Evolutionary conservation across 1,140 invertebrate genomes (phyloP).

Genomic region (Augochlora pura): DNA sequence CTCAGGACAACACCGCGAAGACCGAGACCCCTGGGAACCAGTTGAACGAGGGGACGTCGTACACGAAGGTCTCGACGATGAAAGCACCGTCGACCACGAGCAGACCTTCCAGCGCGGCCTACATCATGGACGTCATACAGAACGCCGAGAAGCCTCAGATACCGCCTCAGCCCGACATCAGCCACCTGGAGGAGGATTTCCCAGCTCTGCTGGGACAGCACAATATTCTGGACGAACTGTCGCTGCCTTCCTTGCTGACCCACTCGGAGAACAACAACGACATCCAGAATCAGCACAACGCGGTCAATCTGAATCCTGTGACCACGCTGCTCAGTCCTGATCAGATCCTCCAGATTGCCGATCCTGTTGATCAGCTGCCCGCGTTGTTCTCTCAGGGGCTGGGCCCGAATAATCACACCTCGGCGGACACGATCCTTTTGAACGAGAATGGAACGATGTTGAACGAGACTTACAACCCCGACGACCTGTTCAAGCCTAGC

Average conservation of each 20-base stretch:
- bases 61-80: constrained; percentile 67
- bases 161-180: constrained; percentile 40
- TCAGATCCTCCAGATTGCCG: constrained; percentile 76
- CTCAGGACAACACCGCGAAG: constrained; percentile 29
- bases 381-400: constrained; percentile 73
- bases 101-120: background rate
- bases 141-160: constrained; percentile 71
- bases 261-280: constrained; percentile 70
- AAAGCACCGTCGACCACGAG: constrained; percentile 24
- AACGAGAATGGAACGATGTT: constrained; percentile 82
- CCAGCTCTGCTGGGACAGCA: constrained; percentile 69
- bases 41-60: constrained; percentile 29
- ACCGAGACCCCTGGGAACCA: constrained; percentile 43
- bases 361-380: constrained; percentile 75
- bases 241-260: constrained; percentile 68
- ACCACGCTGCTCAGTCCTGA: constrained; percentile 78
- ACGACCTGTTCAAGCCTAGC: constrained; percentile 79
- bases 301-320: constrained; percentile 71
- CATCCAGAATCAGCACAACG: constrained; percentile 70
- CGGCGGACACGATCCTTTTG: constrained; percentile 84
- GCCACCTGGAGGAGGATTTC: constrained; percentile 68
- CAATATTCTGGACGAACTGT: constrained; percentile 69
- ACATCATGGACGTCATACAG: constrained; percentile 46
- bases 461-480: constrained; percentile 82
- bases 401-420: constrained; percentile 77